Evolutionary conservation across 2,113 vertebrate genomes (phyloP), one percentile per base, ranked within the genome.

Genomic region (Typhlomys cinereus): DNA sequence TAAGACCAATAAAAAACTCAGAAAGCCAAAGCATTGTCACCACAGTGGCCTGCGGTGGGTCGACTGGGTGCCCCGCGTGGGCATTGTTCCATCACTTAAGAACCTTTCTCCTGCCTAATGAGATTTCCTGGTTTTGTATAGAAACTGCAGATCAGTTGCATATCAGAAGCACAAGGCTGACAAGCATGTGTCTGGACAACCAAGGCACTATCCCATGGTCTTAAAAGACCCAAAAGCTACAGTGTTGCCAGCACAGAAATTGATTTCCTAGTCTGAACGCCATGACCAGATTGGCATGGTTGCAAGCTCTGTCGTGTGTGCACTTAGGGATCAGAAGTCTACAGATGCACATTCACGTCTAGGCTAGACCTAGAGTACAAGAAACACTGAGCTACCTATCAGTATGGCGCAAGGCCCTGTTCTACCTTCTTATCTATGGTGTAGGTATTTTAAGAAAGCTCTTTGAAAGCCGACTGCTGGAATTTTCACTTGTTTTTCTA

Each of bases 401-500:
- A 4, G 10, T 25, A 4, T 15, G 27, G 36, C 27, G 2, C 57
- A 7, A 2, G 4, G n/a, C 25, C n/a, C n/a, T 21, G 36, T 61
- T 61, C 36, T 67, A 62, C 73, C 66, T 81, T 80, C 74, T 7
- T 20, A 61, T 64, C 41, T 54, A 1, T 31, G 0, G 31, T 41
- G 73, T 69, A 50, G 27, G 31, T 59, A 5, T 91, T 80, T 86
- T 93, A 54, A 48, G 44, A 85, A 93, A 83, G 34, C 66, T 84
- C 50, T 54, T 66, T 12, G 13, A 14, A 70, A 46, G 27, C 41
- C 48, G 31, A 71, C 31, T 73, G 7, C 85, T 95, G 91, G 69
- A 71, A n/a, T 96, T 93, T 92, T 87, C 7, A 96, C 69, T 89
- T 23, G 91, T 8, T 36, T 93, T 94, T 96, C 57, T 84, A 57